Evolutionary conservation across 1,140 invertebrate species (phyloP).

Genomic region (Drosophila ironensis): DNA sequence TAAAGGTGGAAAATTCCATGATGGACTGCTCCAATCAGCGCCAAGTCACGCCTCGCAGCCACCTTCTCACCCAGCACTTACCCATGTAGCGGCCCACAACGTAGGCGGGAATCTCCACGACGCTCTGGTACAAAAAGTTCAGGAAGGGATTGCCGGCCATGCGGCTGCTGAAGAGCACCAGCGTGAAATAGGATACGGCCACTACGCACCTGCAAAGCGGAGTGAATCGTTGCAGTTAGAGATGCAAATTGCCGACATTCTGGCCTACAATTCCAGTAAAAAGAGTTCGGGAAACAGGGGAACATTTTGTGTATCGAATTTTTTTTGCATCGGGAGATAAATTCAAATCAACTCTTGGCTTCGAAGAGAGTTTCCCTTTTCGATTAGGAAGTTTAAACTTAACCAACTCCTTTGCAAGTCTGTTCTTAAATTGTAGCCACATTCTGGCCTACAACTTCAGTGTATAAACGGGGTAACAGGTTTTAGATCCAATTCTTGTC

Average conservation of each 20-base stretch:
- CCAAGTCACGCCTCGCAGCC: constrained; percentile 15
- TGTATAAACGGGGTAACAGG: too few species aligned
- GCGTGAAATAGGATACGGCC: constrained; percentile 84
- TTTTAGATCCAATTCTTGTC: too few species aligned
- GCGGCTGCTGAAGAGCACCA: constrained; percentile 85
- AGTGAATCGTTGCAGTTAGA: constrained; percentile 50
- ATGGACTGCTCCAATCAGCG: constrained; percentile 49
- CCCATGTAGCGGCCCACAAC: constrained; percentile 82
- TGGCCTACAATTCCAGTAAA: neutral
- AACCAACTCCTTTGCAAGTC: too few species aligned
- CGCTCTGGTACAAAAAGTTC: constrained; percentile 86
- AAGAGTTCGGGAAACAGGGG: too few species aligned
- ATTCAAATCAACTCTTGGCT: too few species aligned
- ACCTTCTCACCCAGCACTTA: too few species aligned
- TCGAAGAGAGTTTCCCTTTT: too few species aligned
- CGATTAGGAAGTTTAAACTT: too few species aligned
- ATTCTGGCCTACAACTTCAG: too few species aligned
- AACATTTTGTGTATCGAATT: too few species aligned
- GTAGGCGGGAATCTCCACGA: constrained; percentile 85
- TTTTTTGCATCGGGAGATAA: too few species aligned
- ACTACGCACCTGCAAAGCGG: constrained; percentile 83
- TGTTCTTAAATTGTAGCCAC: too few species aligned
- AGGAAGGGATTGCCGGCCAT: constrained; percentile 87
- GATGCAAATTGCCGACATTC: constrained; percentile 63
- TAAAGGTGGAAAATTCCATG: constrained; percentile 1